Evolutionary conservation across 2,797 vertebrate genomes (phyloP).

Genomic region (Varecia variegata): DNA sequence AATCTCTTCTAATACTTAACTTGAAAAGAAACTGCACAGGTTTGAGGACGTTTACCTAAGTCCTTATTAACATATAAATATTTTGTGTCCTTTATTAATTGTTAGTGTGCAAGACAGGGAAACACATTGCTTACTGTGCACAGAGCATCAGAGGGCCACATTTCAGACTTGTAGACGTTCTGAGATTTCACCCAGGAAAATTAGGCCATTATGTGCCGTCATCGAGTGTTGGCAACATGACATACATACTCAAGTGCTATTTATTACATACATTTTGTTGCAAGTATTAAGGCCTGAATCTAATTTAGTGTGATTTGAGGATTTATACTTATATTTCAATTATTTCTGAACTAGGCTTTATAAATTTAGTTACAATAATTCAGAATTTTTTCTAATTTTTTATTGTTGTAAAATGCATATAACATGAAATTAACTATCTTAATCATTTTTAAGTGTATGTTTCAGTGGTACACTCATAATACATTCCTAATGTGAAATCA

Average conservation of each 20-base stretch:
- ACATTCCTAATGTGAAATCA: not conserved
- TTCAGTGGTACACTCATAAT: not conserved
- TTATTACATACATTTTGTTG: not conserved
- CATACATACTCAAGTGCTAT: not conserved
- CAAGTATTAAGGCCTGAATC: not conserved
- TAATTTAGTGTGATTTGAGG: not conserved
- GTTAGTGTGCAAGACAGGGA: not conserved
- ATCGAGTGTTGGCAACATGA: not conserved
- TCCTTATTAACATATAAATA: not conserved
- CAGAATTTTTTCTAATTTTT: not conserved
- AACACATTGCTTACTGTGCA: not conserved
- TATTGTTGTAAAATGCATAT: not conserved
- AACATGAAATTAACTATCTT: not conserved
- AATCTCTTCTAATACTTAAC: not conserved
- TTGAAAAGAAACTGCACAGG: not conserved
- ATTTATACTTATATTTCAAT: not conserved
- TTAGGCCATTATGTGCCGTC: not conserved
- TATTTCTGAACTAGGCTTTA: not conserved
- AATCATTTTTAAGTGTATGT: not conserved
- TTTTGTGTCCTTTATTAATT: not conserved
- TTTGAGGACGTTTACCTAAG: not conserved
- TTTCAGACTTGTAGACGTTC: not conserved
- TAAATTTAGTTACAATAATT: slow-evolving; percentile 9
- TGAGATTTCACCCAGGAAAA: not conserved
- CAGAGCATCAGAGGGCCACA: not conserved